phyloP scores from a whole-genome alignment of 2,113 vertebrate genomes.

The Xiphophorus maculatus region DNA sequence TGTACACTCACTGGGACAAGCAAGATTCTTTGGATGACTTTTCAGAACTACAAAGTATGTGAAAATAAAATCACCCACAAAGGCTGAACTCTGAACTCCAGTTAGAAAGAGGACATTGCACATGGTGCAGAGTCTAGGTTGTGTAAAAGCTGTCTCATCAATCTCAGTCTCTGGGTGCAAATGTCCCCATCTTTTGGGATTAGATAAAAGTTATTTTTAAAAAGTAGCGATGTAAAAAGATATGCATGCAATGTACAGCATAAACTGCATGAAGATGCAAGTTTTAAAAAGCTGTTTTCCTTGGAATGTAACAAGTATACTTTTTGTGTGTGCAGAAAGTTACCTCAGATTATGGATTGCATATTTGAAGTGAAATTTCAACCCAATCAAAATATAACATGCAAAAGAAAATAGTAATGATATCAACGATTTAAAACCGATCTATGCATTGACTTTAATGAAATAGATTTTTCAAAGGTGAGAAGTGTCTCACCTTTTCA shows the following conservation, averaged over 20 bases:
- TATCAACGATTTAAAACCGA: not conserved
- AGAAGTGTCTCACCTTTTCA: too few relatives aligned
- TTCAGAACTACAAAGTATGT: constrained; percentile 4
- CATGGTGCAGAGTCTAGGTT: constrained; percentile 67
- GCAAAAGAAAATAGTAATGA: not conserved
- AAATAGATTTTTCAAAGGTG: not conserved
- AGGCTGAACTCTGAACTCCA: constrained; percentile 54
- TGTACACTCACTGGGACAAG: not conserved
- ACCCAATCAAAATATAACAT: not conserved
- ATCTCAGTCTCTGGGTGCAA: constrained; percentile 3
- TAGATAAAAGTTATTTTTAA: not conserved
- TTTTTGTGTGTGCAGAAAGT: not conserved
- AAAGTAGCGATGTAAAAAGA: not conserved
- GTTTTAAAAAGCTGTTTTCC: not conserved
- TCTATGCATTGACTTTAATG: not conserved
- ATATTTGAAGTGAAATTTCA: not conserved
- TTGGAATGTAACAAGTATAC: not conserved
- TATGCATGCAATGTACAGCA: constrained; percentile 20
- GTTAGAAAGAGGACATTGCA: constrained; percentile 47
- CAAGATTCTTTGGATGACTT: not conserved
- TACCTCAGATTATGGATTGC: not conserved
- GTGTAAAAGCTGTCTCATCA: constrained; percentile 57
- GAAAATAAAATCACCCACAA: not conserved
- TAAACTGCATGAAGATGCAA: constrained; percentile 6
- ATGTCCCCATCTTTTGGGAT: constrained; percentile 31